Evolutionary conservation across 2,888 invertebrate genomes (phyloP), one percentile per base, ranked within the genome.

Genomic region (Spialia ferax): DNA sequence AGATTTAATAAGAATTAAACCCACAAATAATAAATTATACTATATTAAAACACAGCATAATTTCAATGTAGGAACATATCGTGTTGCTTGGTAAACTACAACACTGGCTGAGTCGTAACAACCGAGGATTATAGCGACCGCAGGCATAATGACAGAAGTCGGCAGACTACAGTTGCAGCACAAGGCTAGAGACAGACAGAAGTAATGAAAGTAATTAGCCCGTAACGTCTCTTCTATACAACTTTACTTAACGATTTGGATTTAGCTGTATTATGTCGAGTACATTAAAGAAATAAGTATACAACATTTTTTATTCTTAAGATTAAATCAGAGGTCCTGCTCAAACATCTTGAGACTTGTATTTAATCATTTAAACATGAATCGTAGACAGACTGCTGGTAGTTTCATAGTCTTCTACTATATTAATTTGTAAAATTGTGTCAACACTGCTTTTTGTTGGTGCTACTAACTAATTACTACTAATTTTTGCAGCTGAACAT

Each of bases 201-300:
- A 42, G 6, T 42, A 42, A 42, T 42, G 15, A 42, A 42, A 42
- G 15, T 15, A 42, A 42, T 42, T 42, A 42, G 42, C 42, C 42
- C 15, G 7, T 15, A 42, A 11, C 42, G 35, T 2, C 35, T 38
- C 11, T 42, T 42, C 42, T 15, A 42, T 42, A 6, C 15, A 26
- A 15, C 15, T 3, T 42, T 42, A 29, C 1, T 29, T 29, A 29
- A 29, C 29, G 7, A 6, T 26, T 26, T 26, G 26, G 26, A 5
- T 26, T 4, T 26, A 26, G 26, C 4, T 26, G 26, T 6, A 26
- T 0, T 26, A 26, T 26, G 26, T 26, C 26, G 26, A 26, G 26
- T 26, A 26, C 26, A 26, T 6, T 26, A 26, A 5, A n/a, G n/a
- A n/a, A n/a, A n/a, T n/a, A n/a, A n/a, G n/a, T n/a, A n/a, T n/a